Percentiles rank a stretch among this genome's conserved stretches.
Conservation (phyloP, 2,888 invertebrate genomes). For the Drosophila macrothrix region DNA sequence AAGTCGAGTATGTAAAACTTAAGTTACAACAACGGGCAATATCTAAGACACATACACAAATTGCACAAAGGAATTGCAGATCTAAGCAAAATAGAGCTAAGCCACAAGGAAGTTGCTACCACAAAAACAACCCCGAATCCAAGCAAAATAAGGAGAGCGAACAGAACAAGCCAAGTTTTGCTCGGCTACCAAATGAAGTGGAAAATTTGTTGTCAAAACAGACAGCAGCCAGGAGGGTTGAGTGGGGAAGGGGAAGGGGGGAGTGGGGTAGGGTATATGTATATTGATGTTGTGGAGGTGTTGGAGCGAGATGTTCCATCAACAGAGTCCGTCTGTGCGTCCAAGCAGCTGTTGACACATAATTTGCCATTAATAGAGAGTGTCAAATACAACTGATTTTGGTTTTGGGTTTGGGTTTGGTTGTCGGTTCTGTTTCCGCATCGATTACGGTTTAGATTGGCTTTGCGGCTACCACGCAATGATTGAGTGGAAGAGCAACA, state of each 20-base stretch:
- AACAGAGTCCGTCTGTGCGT: conserved; percentile 2
- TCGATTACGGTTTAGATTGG: neutral
- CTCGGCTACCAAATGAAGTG: conserved; percentile 64
- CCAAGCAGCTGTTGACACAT: conserved; percentile 42
- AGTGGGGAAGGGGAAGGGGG: neutral
- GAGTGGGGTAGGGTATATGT: neutral
- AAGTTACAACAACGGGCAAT: conserved; percentile 8
- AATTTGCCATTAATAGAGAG: conserved; percentile 62
- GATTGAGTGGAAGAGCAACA: conserved; percentile 14
- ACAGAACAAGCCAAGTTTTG: neutral
- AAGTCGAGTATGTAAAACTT: neutral
- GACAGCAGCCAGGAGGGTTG: conserved; percentile 6
- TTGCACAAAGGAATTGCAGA: conserved; percentile 37
- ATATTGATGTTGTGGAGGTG: conserved; percentile 34
- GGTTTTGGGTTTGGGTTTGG: conserved; percentile 3
- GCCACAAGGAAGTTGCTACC: neutral
- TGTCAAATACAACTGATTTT: conserved; percentile 48
- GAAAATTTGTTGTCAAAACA: conserved; percentile 73
- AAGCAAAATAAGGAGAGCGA: conserved; percentile 14
- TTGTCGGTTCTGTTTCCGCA: conserved; percentile 10
- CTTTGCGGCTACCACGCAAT: conserved; percentile 18
- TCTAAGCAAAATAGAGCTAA: conserved; percentile 23
- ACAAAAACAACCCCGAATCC: conserved; percentile 23
- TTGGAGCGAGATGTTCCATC: conserved; percentile 1
- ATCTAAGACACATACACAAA: neutral